A percentile compares a stretch with the other conserved stretches of the same genome.
Evolutionary conservation across 2,113 vertebrate genomes (phyloP).

Genomic region (Stegostoma tigrinum): DNA sequence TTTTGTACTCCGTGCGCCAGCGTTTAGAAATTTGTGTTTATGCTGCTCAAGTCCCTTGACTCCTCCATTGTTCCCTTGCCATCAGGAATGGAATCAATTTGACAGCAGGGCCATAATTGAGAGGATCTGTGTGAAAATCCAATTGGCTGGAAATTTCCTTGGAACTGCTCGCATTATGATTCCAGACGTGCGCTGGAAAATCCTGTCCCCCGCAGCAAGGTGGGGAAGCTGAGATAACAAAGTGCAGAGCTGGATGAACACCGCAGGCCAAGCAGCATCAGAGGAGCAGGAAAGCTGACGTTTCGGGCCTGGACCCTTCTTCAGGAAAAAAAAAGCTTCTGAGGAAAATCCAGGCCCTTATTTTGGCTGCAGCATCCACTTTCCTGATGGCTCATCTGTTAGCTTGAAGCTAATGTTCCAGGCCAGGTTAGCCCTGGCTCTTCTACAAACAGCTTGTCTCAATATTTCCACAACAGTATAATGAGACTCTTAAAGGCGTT

Average conservation of each 20-base stretch:
- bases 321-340: too few species aligned
- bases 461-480: background rate
- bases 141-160: background rate
- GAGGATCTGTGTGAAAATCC: background rate
- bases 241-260: too few species aligned
- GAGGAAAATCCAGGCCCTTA: background rate
- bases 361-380: background rate
- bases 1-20: background rate
- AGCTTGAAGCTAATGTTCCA: background rate
- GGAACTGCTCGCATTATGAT: background rate
- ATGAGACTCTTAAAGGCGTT: background rate
- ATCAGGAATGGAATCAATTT: background rate
- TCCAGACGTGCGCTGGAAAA: background rate
- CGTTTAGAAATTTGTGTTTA: background rate
- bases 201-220: background rate
- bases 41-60: background rate
- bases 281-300: too few species aligned
- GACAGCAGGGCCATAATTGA: background rate
- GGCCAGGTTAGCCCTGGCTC: background rate
- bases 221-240: too few species aligned
- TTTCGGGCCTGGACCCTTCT: too few species aligned
- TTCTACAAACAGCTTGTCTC: background rate
- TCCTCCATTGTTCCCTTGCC: background rate
- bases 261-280: too few species aligned
- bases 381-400: background rate